Percentiles rank a stretch among this genome's conserved stretches.
phyloP scores from a whole-genome alignment of 2,113 vertebrate genomes.

The Charina bottae region DNA sequence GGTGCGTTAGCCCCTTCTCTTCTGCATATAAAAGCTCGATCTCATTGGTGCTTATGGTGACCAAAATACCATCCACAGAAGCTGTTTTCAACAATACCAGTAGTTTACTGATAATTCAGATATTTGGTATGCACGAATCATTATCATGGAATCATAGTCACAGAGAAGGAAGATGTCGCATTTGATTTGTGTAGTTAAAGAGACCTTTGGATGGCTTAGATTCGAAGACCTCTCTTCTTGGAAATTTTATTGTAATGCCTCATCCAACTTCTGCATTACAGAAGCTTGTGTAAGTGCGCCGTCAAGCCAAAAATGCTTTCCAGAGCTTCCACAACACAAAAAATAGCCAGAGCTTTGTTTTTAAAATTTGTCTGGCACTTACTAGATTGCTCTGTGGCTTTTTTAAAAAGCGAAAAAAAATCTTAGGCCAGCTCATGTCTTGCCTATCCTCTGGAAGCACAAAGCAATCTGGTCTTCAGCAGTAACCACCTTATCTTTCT shows the following conservation, averaged over 20 bases:
- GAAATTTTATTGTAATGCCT: constrained; percentile 52
- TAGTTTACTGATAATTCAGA: constrained; percentile 37
- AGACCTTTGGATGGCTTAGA: constrained; percentile 51
- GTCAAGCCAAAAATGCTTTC: constrained; percentile 59
- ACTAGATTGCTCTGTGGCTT: constrained; percentile 43
- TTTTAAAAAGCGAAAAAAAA: constrained; percentile 51
- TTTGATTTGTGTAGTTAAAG: constrained; percentile 41
- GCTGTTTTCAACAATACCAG: constrained; percentile 35
- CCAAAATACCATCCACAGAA: constrained; percentile 6
- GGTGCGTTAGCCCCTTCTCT: not conserved
- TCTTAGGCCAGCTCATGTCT: constrained; percentile 54
- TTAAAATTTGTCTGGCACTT: constrained; percentile 18
- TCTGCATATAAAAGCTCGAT: not conserved
- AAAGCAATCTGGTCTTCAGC: not conserved
- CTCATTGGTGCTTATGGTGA: not conserved
- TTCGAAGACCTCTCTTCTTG: constrained; percentile 50
- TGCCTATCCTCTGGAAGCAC: not conserved
- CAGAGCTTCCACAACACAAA: constrained; percentile 52
- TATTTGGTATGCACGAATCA: constrained; percentile 35
- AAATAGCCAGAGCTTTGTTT: constrained; percentile 25
- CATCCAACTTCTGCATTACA: constrained; percentile 52
- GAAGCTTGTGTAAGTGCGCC: constrained; percentile 41
- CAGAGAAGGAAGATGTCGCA: constrained; percentile 20
- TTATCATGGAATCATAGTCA: not conserved
- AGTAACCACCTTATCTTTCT: not conserved